Conservation (phyloP, 2,888 invertebrate genomes). For the Argyra leucocephala region DNA sequence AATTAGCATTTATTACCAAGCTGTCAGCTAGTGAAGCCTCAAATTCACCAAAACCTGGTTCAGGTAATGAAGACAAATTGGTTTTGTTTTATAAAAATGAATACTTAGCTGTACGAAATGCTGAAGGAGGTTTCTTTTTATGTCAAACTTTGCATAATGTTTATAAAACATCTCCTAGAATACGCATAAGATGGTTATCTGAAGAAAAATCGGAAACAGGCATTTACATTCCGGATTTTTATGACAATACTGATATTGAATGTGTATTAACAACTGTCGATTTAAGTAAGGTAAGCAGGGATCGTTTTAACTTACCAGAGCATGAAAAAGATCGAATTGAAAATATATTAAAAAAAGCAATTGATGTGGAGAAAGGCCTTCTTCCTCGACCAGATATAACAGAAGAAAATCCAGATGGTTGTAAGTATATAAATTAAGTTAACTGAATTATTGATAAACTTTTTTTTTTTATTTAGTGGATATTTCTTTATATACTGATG, state of each 20-base stretch:
- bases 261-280: constrained; percentile 80
- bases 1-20: constrained; percentile 66
- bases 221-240: constrained; percentile 80
- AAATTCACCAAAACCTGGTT: constrained; percentile 47
- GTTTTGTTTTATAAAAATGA: constrained; percentile 84
- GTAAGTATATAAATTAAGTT: constrained; percentile 60
- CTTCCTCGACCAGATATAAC: constrained; percentile 55
- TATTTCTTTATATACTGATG: constrained; percentile 71
- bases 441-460: constrained; percentile 7
- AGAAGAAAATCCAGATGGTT: constrained; percentile 76
- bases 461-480: constrained; percentile 53
- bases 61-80: constrained; percentile 63
- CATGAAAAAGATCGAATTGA: constrained; percentile 69
- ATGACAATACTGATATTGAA: constrained; percentile 82
- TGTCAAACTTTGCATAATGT: constrained; percentile 88
- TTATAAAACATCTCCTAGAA: constrained; percentile 72
- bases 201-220: constrained; percentile 48
- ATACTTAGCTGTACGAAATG: constrained; percentile 83
- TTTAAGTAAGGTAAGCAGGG: constrained; percentile 61
- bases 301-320: constrained; percentile 58
- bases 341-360: constrained; percentile 73
- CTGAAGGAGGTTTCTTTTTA: constrained; percentile 77
- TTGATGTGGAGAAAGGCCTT: constrained; percentile 69
- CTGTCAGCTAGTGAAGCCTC: constrained; percentile 52
- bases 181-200: constrained; percentile 83